Evolutionary conservation across 1,140 invertebrate species (phyloP).

Genomic region (Bradynema listronoti): DNA sequence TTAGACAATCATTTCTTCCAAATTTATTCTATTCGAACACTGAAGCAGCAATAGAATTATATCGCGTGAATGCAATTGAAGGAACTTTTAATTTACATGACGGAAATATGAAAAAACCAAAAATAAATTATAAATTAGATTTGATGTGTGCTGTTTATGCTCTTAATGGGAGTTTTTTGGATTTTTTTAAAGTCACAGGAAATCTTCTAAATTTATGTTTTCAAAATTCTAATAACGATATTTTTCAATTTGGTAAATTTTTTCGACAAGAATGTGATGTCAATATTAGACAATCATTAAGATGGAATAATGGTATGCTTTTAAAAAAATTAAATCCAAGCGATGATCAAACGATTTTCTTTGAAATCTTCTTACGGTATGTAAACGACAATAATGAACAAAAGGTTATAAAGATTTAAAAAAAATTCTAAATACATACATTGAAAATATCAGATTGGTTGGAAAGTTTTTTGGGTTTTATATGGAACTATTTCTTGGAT

Average conservation of each 20-base stretch:
- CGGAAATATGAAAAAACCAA: constrained; percentile 17
- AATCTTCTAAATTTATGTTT: constrained; percentile 24
- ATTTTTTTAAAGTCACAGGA: constrained; percentile 19
- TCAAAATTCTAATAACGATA: constrained; percentile 10
- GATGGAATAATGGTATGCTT: constrained; percentile 9
- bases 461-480: no score
- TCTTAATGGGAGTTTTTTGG: constrained; percentile 44
- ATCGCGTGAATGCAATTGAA: constrained; percentile 39
- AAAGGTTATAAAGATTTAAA: constrained; percentile 18
- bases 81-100: constrained; percentile 31
- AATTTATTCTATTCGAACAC: constrained; percentile 37
- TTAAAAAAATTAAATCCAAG: constrained; percentile 2
- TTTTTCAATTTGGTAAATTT: constrained; percentile 38
- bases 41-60: constrained; percentile 41
- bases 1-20: constrained; percentile 24
- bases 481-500: no score
- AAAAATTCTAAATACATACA: no score
- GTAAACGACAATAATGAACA: constrained; percentile 7
- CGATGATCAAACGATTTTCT: constrained; percentile 24
- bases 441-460: not conserved
- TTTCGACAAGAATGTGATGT: constrained; percentile 36
- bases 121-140: no score
- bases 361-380: constrained; percentile 40
- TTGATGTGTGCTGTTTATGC: constrained; percentile 26
- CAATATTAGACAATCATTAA: constrained; percentile 24